A percentile compares a stretch with the other conserved stretches of the same genome.
These are phyloP conservation scores for Chrysotoxum bicinctum DNA, from an alignment of 2,888 invertebrate genomes.

Conservation along the genomic window DNA sequence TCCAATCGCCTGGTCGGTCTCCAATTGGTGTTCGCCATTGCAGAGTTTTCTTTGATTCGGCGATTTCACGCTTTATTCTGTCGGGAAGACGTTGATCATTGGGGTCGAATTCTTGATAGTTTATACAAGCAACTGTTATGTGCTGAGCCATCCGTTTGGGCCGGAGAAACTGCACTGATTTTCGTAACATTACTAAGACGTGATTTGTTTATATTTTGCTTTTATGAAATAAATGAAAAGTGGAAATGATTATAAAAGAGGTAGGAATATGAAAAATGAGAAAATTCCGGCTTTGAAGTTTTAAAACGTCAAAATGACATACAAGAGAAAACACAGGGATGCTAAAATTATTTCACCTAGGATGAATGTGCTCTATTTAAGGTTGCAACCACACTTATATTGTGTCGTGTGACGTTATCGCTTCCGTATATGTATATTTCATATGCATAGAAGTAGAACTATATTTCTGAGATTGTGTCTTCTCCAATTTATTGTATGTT, in stretches of 20 bases:
- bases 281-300: background rate
- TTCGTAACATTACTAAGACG: conserved; percentile 32
- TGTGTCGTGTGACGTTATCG: no score
- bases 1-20: conserved; percentile 84
- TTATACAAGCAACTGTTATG: background rate
- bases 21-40: conserved; percentile 86
- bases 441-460: no score
- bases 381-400: no score
- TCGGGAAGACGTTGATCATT: conserved; percentile 64
- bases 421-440: no score
- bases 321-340: no score
- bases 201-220: background rate
- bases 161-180: background rate
- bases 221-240: background rate
- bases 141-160: background rate
- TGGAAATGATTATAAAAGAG: background rate
- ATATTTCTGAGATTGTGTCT: no score
- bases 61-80: conserved; percentile 76
- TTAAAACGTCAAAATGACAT: conserved; percentile 26
- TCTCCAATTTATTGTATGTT: no score
- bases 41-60: conserved; percentile 82
- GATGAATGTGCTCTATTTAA: no score
- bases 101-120: conserved; percentile 33
- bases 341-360: background rate
- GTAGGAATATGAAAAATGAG: background rate